Percentiles rank a stretch among this genome's conserved stretches.
Evolutionary conservation across 1,140 invertebrate genomes (phyloP).

Genomic region (Galleria mellonella): DNA sequence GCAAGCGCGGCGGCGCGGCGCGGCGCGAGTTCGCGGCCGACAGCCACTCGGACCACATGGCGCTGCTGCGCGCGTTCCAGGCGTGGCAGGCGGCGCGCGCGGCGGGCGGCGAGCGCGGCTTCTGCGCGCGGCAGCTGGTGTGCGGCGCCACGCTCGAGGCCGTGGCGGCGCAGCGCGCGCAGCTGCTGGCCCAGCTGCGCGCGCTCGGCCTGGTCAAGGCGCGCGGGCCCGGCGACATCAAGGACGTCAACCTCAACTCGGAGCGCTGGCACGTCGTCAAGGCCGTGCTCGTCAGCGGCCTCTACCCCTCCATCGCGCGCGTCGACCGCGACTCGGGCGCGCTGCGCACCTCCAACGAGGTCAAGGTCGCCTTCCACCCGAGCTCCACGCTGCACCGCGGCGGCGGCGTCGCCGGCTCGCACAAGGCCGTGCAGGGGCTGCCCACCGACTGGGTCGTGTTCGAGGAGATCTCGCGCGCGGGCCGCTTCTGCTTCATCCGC

Average conservation of each 20-base stretch:
- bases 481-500: slow-evolving; percentile 79
- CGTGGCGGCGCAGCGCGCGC: slow-evolving; percentile 84
- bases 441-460: slow-evolving; percentile 90
- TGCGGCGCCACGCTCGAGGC: slow-evolving; percentile 91
- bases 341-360: slow-evolving; percentile 78
- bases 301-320: slow-evolving; percentile 91
- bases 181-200: slow-evolving; percentile 89
- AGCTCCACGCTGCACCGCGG: slow-evolving; percentile 80
- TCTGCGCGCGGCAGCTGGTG: slow-evolving; percentile 88
- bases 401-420: slow-evolving; percentile 39
- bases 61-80: slow-evolving; percentile 89
- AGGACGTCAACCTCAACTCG: slow-evolving; percentile 88
- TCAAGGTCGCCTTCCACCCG: slow-evolving; percentile 84
- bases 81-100: slow-evolving; percentile 82
- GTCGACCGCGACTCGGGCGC: slow-evolving; percentile 62
- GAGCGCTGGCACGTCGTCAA: slow-evolving; percentile 95
- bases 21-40: slow-evolving; percentile 83
- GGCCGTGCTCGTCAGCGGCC: slow-evolving; percentile 88
- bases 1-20: slow-evolving; percentile 76
- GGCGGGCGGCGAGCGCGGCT: slow-evolving; percentile 81
- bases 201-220: slow-evolving; percentile 88
- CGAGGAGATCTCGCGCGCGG: slow-evolving; percentile 85
- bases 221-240: slow-evolving; percentile 83
- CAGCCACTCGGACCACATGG: slow-evolving; percentile 94
- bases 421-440: slow-evolving; percentile 77